These are phyloP conservation scores for Drosophila meridionalis DNA, from an alignment of 2,888 invertebrate species.

Conservation along the genomic window DNA sequence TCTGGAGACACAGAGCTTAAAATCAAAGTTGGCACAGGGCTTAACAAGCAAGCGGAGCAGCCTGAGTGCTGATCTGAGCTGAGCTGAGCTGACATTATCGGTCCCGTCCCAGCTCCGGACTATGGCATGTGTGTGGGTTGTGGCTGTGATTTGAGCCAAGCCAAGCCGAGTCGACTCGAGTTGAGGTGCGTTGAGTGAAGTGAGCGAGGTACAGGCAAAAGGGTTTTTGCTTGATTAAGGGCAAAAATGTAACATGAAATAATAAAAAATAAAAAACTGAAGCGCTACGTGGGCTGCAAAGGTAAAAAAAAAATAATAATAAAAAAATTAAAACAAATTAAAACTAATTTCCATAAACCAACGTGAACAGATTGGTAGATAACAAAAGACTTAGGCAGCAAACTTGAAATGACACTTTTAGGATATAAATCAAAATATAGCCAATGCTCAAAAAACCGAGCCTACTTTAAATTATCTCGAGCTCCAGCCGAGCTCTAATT, in stretches of 20 bases:
- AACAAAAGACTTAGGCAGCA: conserved; percentile 63
- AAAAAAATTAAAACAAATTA: conserved; percentile 23
- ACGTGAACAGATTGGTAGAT: conserved; percentile 15
- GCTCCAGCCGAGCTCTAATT: conserved; percentile 4
- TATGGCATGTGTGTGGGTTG: conserved; percentile 70
- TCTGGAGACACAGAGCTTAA: conserved; percentile 71
- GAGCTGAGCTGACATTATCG: conserved; percentile 74
- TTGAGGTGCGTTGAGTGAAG: conserved; percentile 53
- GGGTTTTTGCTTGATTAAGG: conserved; percentile 74
- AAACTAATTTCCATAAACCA: conserved; percentile 45
- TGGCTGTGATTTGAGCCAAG: conserved; percentile 56
- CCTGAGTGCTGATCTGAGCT: conserved; percentile 58
- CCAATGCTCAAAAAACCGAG: not conserved
- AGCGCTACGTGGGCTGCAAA: conserved; percentile 63
- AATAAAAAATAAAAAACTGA: conserved; percentile 54
- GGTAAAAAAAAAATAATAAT: conserved; percentile 31
- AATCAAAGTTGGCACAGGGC: conserved; percentile 76
- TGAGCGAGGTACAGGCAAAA: conserved; percentile 51
- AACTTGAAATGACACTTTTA: conserved; percentile 42
- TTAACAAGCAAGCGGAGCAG: conserved; percentile 67
- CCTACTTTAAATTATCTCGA: conserved; percentile 1
- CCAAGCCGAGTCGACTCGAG: conserved; percentile 10
- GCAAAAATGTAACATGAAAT: conserved; percentile 54
- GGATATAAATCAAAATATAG: conserved; percentile 1
- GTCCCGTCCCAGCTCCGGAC: conserved; percentile 41